Evolutionary conservation across 2,113 vertebrate genomes (phyloP).

Genomic region (Lagopus muta): DNA sequence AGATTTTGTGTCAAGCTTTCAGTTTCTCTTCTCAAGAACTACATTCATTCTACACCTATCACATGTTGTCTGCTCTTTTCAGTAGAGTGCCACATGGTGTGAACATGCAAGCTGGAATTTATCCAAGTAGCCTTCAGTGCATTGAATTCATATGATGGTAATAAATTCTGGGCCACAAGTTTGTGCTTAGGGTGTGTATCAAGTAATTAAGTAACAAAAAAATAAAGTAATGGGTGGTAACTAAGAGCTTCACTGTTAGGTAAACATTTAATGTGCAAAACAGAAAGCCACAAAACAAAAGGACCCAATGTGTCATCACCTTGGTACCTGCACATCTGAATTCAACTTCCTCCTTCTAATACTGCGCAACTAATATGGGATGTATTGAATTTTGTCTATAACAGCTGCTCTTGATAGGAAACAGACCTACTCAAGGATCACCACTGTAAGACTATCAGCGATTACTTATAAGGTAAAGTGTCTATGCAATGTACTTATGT

Average conservation of each 20-base stretch:
- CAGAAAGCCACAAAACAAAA: not conserved
- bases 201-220: not conserved
- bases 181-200: not conserved
- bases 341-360: not conserved
- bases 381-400: not conserved
- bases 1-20: accelerated
- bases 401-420: not conserved
- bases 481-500: not conserved
- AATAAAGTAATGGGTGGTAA: not conserved
- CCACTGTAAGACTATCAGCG: not conserved
- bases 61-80: not conserved
- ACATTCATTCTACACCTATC: not conserved
- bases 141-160: not conserved
- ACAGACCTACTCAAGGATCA: not conserved
- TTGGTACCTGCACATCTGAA: not conserved
- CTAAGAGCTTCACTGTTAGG: not conserved
- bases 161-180: not conserved
- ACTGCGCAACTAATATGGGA: not conserved
- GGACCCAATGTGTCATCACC: not conserved
- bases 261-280: not conserved
- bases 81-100: not conserved
- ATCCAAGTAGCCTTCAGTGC: not conserved
- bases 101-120: not conserved
- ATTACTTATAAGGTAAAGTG: not conserved
- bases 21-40: not conserved